phyloP scores from a whole-genome alignment of 2,113 vertebrate species.

The Elanus axillaris region DNA sequence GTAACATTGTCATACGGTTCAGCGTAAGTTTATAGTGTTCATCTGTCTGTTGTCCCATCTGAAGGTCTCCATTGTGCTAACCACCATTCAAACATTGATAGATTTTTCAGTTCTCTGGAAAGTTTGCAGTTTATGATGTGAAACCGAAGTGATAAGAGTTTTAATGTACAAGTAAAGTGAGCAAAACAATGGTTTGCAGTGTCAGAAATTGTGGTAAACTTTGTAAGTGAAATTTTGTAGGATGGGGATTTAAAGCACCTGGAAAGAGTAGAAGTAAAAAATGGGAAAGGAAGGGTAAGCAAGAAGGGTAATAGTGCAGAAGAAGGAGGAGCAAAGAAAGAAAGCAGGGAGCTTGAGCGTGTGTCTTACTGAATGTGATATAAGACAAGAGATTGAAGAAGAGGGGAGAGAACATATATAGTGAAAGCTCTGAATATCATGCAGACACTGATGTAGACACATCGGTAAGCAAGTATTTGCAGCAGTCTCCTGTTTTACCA shows the following conservation, averaged over 20 bases:
- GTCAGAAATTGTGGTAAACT: not conserved
- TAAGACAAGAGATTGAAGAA: not conserved
- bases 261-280: not conserved
- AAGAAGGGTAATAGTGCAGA: not conserved
- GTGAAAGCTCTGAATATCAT: not conserved
- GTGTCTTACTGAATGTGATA: fast-evolving
- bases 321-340: not conserved
- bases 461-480: not conserved
- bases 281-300: not conserved
- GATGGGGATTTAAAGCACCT: not conserved
- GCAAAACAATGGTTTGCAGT: not conserved
- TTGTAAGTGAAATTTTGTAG: not conserved
- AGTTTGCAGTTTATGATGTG: not conserved
- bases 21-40: not conserved
- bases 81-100: not conserved
- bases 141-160: not conserved
- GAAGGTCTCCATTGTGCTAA: not conserved
- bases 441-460: not conserved
- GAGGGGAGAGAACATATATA: fast-evolving
- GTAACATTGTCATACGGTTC: not conserved
- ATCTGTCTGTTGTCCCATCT: not conserved
- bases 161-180: not conserved
- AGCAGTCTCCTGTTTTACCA: not conserved
- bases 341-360: not conserved
- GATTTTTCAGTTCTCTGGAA: not conserved